Base-by-base conservation (phyloP, 2,113 vertebrate species). In the Laterallus jamaicensis region DNA sequence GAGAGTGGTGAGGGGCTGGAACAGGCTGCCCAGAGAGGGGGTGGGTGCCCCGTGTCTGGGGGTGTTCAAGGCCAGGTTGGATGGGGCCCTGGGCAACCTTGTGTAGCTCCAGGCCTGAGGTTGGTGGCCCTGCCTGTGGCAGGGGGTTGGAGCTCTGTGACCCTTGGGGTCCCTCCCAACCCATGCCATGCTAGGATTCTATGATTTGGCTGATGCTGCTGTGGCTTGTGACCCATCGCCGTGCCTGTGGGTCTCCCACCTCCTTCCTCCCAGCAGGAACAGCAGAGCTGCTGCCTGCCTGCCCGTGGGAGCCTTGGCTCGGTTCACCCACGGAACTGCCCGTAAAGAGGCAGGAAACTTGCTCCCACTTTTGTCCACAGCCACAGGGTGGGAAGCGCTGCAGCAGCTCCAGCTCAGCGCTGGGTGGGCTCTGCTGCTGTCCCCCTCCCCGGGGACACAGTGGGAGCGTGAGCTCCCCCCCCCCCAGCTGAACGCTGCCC, bases 361-460 rank as follows among this genome's bases (percentile, higher is more conserved):
- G 9, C 59, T 62, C 44, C 63, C 3, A 35, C 25, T 18, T 49
- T 28, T 11, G 0, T 35, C 40, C 81, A 2, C 17, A 3, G 17
- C 44, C 1, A 5, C 64, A 47, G 7, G 18, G 54, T 0, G 7
- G 25, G 50, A 22, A 47, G 11, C 35, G 70, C 49, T 2, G 1
- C 47, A 55, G 55, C 62, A 52, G 42, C 85, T 44, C 35, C 3
- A 1, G 15, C 62, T 54, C 5, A 2, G 42, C 19, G 22, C n/a
- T 19, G 32, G 37, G 12, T 28, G 79, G 54, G 54, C 62, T 79
- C 58, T 76, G 35, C 18, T 21, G 8, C 54, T 3, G 2, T 9
- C 15, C 15, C 16, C 21, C 60, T 1, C 6, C 8, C 10, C 5
- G 2, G 2, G 35, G 37, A 39, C 11, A 2, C 1, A 11, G 10